phyloP scores from a whole-genome alignment of 2,113 vertebrate species.

The Sebastes fasciatus region DNA sequence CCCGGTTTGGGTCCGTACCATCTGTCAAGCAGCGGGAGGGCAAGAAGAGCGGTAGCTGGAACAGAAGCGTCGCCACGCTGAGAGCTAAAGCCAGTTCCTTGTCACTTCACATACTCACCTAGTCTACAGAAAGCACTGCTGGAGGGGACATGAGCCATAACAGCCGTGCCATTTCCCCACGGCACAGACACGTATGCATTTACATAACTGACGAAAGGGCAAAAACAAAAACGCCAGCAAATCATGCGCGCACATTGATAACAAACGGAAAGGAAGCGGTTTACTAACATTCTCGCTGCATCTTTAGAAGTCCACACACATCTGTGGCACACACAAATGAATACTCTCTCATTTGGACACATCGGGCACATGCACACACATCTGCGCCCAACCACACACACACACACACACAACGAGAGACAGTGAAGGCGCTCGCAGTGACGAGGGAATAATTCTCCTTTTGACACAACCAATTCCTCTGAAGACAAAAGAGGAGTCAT shows the following conservation, averaged over 20 bases:
- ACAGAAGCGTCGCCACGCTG: conserved; percentile 15
- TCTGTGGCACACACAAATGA: conserved; percentile 43
- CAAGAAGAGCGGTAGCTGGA: conserved; percentile 14
- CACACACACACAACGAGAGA: conserved; percentile 20
- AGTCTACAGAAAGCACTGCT: conserved; percentile 53
- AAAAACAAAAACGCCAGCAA: conserved; percentile 7
- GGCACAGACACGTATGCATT: conserved; percentile 25
- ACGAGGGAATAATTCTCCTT: conserved; percentile 64
- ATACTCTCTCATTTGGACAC: conserved; percentile 6
- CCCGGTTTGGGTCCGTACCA: conserved; percentile 59
- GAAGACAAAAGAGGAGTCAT: conserved; percentile 66
- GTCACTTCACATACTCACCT: conserved; percentile 68
- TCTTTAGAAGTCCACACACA: conserved; percentile 51
- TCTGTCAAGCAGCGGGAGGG: conserved; percentile 53
- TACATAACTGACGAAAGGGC: conserved; percentile 29
- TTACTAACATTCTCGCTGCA: conserved; percentile 18
- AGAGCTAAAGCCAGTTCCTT: conserved; percentile 54
- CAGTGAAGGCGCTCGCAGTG: conserved; percentile 33
- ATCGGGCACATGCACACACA: conserved; percentile 16
- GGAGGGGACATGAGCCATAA: conserved; percentile 40
- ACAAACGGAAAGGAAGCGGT: conserved; percentile 44
- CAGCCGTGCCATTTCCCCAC: conserved; percentile 18
- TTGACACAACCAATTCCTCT: conserved; percentile 60
- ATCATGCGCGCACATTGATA: conserved; percentile 14
- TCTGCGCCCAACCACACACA: not conserved